Evolutionary conservation across 2,113 vertebrate species (phyloP).

Genomic region (Monopterus albus): DNA sequence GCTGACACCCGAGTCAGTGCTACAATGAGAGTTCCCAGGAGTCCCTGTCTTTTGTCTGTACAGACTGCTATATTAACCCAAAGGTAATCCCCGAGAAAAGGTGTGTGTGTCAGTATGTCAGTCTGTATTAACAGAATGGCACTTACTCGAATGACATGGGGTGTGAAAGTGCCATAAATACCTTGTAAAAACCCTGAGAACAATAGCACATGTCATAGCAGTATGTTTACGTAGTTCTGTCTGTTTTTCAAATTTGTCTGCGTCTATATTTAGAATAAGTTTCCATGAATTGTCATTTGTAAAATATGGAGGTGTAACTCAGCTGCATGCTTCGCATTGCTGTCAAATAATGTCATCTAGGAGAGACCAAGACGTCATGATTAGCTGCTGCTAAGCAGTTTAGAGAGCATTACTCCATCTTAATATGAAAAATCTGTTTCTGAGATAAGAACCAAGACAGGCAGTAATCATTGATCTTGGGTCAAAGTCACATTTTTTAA

Average conservation of each 20-base stretch:
- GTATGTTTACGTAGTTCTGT: conserved; percentile 61
- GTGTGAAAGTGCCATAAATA: conserved; percentile 50
- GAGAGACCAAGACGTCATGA: not conserved
- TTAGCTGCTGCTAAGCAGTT: not conserved
- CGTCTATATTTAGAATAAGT: conserved; percentile 60
- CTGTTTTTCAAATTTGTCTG: conserved; percentile 58
- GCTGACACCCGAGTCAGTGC: conserved; percentile 55
- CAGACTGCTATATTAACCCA: conserved; percentile 74
- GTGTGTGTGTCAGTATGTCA: conserved; percentile 33
- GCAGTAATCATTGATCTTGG: not conserved
- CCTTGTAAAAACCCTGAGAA: conserved; percentile 52
- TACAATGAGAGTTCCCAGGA: conserved; percentile 60
- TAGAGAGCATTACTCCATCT: too few relatives aligned
- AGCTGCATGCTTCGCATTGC: conserved; percentile 13
- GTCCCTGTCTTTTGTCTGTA: conserved; percentile 65
- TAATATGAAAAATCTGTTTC: not conserved
- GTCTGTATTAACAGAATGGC: conserved; percentile 50
- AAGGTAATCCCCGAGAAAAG: conserved; percentile 56
- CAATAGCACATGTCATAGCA: conserved; percentile 60
- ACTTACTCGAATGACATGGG: conserved; percentile 35
- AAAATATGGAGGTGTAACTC: conserved; percentile 28
- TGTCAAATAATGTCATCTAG: not conserved
- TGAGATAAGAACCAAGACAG: not conserved
- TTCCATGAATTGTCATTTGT: conserved; percentile 60
- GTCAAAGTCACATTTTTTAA: not conserved